phyloP scores from a whole-genome alignment of 1,140 invertebrate genomes.

The Ylistrum balloti region DNA sequence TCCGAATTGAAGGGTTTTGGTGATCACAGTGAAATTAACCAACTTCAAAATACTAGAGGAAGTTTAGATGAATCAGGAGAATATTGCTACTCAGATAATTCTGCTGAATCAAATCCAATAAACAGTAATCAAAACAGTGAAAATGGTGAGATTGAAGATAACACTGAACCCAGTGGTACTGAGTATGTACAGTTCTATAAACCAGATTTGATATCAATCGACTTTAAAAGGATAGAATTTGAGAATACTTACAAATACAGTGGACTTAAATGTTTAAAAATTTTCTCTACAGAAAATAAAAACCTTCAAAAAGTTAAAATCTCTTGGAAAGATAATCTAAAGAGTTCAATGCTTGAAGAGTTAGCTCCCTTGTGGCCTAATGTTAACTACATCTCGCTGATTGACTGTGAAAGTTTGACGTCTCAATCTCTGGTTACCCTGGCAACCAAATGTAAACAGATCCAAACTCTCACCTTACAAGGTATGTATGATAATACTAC shows the following conservation, averaged over 20 bases:
- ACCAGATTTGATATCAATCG: neutral
- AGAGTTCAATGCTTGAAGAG: constrained; percentile 4
- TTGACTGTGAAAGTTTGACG: neutral
- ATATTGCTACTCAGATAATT: neutral
- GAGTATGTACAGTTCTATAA: neutral
- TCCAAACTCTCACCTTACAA: neutral
- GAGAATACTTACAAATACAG: neutral
- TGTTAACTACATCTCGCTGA: constrained; percentile 25
- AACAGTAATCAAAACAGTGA: neutral
- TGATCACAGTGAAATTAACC: neutral
- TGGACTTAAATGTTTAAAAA: constrained; percentile 40
- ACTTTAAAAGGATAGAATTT: neutral
- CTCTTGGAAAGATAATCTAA: constrained; percentile 2
- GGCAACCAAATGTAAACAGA: neutral
- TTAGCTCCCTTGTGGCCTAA: constrained; percentile 10
- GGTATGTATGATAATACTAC: too few species aligned
- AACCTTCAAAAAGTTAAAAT: constrained; percentile 36
- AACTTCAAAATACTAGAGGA: neutral
- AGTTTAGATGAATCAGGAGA: neutral
- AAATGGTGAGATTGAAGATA: constrained; percentile 19
- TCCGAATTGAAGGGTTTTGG: too few species aligned
- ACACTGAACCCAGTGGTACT: neutral
- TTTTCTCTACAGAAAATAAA: neutral
- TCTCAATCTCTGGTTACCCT: neutral
- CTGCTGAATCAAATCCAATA: neutral